Percentiles rank a stretch among this genome's conserved stretches.
Evolutionary conservation across 1,140 invertebrate species (phyloP).

Genomic region (Pseudomyrmex concolor): DNA sequence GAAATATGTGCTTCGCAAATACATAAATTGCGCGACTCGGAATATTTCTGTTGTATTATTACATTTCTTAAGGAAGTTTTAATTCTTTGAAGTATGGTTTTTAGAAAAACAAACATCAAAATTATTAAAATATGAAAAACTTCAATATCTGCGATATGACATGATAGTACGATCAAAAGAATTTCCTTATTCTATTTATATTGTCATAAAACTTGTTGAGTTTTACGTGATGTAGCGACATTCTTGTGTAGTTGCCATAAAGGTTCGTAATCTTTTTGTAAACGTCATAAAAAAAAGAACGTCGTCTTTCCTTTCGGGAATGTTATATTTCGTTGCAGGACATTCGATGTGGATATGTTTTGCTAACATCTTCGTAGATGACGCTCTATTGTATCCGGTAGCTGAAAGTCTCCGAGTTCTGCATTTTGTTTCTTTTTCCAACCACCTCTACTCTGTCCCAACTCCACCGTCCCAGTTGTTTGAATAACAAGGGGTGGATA

Average conservation of each 20-base stretch:
- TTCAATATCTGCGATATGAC: background rate
- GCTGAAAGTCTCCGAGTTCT: constrained; percentile 34
- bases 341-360: constrained; percentile 50
- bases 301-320: background rate
- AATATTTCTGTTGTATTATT: background rate
- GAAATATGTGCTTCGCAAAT: constrained; percentile 1
- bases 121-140: background rate
- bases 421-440: constrained; percentile 42
- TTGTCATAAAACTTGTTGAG: background rate
- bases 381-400: constrained; percentile 39
- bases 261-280: constrained; percentile 28
- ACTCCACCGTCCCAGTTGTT: constrained; percentile 56
- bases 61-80: too few species aligned
- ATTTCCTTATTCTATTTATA: constrained; percentile 1
- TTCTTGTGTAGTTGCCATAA: background rate
- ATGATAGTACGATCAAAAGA: background rate
- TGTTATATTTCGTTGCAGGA: constrained; percentile 25
- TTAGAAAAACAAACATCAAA: background rate
- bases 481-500: constrained; percentile 69
- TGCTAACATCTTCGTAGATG: constrained; percentile 51
- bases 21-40: background rate
- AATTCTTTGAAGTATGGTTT: background rate
- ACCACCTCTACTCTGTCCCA: constrained; percentile 3
- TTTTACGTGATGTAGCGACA: background rate
- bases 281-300: constrained; percentile 18